These are phyloP conservation scores for Papilio polyxenes DNA, from an alignment of 1,140 invertebrate genomes.

Conservation along the genomic window DNA sequence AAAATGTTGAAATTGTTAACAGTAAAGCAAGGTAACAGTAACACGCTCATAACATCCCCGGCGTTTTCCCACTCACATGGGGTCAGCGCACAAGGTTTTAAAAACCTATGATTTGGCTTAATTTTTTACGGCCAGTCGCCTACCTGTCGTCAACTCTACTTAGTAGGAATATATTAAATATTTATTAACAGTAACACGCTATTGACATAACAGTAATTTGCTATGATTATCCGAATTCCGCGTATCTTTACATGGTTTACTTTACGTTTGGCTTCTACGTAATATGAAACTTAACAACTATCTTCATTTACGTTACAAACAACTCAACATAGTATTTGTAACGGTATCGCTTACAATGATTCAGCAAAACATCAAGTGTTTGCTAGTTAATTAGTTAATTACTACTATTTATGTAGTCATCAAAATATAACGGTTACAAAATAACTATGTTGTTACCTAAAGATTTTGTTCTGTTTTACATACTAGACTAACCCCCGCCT, in stretches of 20 bases:
- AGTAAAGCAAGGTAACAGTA: too few relatives aligned
- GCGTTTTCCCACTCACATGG: too few relatives aligned
- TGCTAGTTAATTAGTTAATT: constrained; percentile 6
- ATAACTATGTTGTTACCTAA: neutral
- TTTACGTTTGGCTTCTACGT: neutral
- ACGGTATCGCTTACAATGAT: neutral
- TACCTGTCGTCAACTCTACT: too few relatives aligned
- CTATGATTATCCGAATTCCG: neutral
- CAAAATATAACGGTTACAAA: neutral
- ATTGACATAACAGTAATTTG: too few relatives aligned
- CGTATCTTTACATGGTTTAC: neutral
- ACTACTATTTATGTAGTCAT: neutral
- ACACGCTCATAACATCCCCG: too few relatives aligned
- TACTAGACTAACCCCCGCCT: neutral
- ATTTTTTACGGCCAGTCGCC: too few relatives aligned
- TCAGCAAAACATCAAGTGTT: neutral
- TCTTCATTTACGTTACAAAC: neutral
- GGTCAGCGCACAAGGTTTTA: too few relatives aligned
- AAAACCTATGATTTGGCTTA: too few relatives aligned
- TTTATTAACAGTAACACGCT: too few relatives aligned
- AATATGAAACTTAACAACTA: neutral
- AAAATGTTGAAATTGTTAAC: too few relatives aligned
- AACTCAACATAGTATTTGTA: neutral
- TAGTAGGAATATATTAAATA: too few relatives aligned
- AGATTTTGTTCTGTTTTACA: neutral